Evolutionary conservation across 1,140 invertebrate genomes (phyloP).

Genomic region (Coptotermes formosanus): DNA sequence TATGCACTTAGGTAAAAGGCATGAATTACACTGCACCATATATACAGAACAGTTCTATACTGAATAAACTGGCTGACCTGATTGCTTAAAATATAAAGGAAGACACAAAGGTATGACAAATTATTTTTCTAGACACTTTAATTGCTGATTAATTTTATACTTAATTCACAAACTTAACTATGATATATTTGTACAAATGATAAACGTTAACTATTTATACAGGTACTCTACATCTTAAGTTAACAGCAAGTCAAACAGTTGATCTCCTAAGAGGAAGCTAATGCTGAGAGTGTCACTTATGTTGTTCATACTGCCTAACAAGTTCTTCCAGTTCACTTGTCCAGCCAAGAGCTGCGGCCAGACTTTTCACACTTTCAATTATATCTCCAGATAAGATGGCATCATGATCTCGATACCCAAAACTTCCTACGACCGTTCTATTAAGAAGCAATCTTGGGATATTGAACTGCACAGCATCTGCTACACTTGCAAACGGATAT

Average conservation of each 20-base stretch:
- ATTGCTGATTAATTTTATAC: too few species aligned
- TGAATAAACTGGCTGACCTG: too few species aligned
- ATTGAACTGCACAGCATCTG: slow-evolving; percentile 28
- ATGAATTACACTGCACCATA: too few species aligned
- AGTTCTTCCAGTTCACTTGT: slow-evolving; percentile 21
- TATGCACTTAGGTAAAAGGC: too few species aligned
- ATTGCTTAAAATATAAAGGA: too few species aligned
- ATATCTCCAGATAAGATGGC: slow-evolving; percentile 28
- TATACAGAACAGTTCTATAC: too few species aligned
- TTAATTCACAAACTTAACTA: too few species aligned
- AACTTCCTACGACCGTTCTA: slow-evolving; percentile 25
- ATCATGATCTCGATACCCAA: slow-evolving; percentile 31
- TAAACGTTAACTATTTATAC: too few species aligned
- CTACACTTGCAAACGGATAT: slow-evolving; percentile 31
- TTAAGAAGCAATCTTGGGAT: slow-evolving; percentile 31
- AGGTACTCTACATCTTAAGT: too few species aligned
- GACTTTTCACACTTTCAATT: slow-evolving; percentile 19
- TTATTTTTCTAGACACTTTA: too few species aligned
- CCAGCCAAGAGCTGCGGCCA: slow-evolving; percentile 27
- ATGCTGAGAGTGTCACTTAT: not conserved
- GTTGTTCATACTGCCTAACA: slow-evolving; percentile 14
- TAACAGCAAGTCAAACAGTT: not conserved
- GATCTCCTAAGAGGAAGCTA: not conserved
- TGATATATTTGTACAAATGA: too few species aligned
- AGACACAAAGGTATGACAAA: too few species aligned